These are phyloP conservation scores for Heterohyrax brucei DNA, from an alignment of 2,797 vertebrate species.

Conservation along the genomic window DNA sequence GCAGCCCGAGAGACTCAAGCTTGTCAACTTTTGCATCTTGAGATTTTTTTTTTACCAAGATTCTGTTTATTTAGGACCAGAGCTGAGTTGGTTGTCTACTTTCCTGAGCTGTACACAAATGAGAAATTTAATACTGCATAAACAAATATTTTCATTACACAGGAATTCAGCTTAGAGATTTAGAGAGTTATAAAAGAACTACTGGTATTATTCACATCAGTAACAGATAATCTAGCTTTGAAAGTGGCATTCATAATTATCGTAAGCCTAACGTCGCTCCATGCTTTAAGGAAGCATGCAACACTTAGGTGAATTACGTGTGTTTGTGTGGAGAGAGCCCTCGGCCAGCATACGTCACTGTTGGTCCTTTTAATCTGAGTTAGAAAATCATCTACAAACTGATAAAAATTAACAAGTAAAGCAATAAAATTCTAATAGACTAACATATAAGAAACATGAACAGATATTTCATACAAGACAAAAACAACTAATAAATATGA, in stretches of 20 bases:
- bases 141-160: constrained; percentile 83
- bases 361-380: constrained; percentile 63
- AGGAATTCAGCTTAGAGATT: constrained; percentile 82
- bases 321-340: constrained; percentile 1
- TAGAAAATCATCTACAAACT: constrained; percentile 72
- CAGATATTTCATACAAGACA: constrained; percentile 50
- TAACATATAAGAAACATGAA: constrained; percentile 64
- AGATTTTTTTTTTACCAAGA: constrained; percentile 59
- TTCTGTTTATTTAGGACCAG: constrained; percentile 66
- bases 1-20: constrained; percentile 54
- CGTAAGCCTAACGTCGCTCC: constrained; percentile 76
- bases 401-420: constrained; percentile 74
- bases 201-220: constrained; percentile 80
- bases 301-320: constrained; percentile 60
- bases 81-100: constrained; percentile 72
- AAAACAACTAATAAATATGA: constrained; percentile 63
- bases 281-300: constrained; percentile 80
- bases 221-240: constrained; percentile 80
- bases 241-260: constrained; percentile 83
- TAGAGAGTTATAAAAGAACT: constrained; percentile 83
- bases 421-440: constrained; percentile 72
- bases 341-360: constrained; percentile 60
- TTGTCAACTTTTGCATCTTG: constrained; percentile 70
- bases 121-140: constrained; percentile 79
- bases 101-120: constrained; percentile 81